These are phyloP conservation scores for Aricia artaxerxes DNA, from an alignment of 2,888 invertebrate genomes.

Conservation along the genomic window DNA sequence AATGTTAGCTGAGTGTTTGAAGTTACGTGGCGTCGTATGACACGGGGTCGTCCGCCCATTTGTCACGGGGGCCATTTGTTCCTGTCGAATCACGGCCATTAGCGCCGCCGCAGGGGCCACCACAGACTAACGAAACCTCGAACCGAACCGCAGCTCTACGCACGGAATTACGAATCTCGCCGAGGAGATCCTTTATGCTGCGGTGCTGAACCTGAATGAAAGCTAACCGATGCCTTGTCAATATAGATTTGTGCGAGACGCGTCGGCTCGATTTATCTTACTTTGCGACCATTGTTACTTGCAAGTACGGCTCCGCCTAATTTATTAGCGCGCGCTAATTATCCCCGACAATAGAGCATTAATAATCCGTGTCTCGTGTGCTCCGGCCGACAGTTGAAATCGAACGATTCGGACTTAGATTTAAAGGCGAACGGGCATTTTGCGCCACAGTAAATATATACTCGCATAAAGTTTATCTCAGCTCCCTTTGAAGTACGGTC, in stretches of 20 bases:
- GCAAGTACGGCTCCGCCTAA: slow-evolving; percentile 67
- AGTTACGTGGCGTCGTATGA: slow-evolving; percentile 65
- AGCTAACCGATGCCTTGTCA: slow-evolving; percentile 66
- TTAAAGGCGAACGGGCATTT: slow-evolving; percentile 48
- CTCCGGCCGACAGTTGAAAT: slow-evolving; percentile 54
- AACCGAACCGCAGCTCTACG: slow-evolving; percentile 14
- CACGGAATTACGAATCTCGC: slow-evolving; percentile 38
- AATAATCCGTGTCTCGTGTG: slow-evolving; percentile 63
- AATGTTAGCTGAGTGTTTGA: slow-evolving; percentile 66
- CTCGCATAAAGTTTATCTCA: slow-evolving; percentile 77
- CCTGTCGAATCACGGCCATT: slow-evolving; percentile 82
- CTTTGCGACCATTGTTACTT: slow-evolving; percentile 74
- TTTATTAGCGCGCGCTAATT: slow-evolving; percentile 77
- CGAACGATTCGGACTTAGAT: slow-evolving; percentile 48
- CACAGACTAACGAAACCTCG: slow-evolving; percentile 53
- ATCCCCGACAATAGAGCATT: slow-evolving; percentile 64
- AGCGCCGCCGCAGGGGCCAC: slow-evolving; percentile 76
- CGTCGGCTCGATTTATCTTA: slow-evolving; percentile 75
- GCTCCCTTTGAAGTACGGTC: slow-evolving; percentile 76
- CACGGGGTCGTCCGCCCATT: slow-evolving; percentile 76
- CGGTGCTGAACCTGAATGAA: slow-evolving; percentile 53
- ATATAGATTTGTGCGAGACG: slow-evolving; percentile 68
- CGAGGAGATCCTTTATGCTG: neutral
- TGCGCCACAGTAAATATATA: slow-evolving; percentile 67
- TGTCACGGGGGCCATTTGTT: slow-evolving; percentile 80